Base-by-base conservation (phyloP, 2,888 invertebrate genomes). In the Cheiracanthium punctorium region DNA sequence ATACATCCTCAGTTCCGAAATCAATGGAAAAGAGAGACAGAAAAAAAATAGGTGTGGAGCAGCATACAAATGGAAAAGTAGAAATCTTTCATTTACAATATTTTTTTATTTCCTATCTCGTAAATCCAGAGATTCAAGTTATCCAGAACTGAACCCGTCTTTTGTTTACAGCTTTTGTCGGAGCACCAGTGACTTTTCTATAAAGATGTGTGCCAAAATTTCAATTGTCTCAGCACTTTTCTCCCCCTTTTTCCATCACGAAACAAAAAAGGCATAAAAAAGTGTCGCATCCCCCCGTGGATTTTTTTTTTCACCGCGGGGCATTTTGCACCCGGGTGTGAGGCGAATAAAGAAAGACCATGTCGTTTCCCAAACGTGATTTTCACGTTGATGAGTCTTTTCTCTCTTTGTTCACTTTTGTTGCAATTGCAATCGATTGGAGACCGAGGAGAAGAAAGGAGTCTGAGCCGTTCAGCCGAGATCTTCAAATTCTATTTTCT, bases 311-410 rank as follows among this genome's bases (percentile, higher is more conserved):
- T 32, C 75, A 75, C 82, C 82, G 41, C 24, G 75, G 82, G 82
- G 82, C 82, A 41, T 82, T 82, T 82, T 75, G 70, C 69, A 41
- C 82, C 82, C 32, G 82, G 82, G 82, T 75, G 82, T 82, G 82
- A 82, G 67, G 58, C 10, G 82, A 69, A 32, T 74, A 70, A 64
- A 58, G 70, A 75, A 48, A 70, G 64, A 58, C 64, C 41, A 75
- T 82, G 74, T 71, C 58, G 76, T 76, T 76, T 71, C 82, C 30
- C 32, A 71, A 71, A 82, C 82, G 82, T 82, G 82, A 82, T 82
- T 82, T 82, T 75, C 75, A 82, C 69, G 75, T 82, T 82, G 82
- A 82, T 82, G 82, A 82, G 82, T 48, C 58, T 30, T 69, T 32
- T 43, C 24, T 20, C 32, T 58, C 58, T 58, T 58, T 58, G 58